Evolutionary conservation across 2,797 vertebrate genomes (phyloP), one percentile per base, ranked within the genome.

Genomic region (Arctocebus calabarensis): DNA sequence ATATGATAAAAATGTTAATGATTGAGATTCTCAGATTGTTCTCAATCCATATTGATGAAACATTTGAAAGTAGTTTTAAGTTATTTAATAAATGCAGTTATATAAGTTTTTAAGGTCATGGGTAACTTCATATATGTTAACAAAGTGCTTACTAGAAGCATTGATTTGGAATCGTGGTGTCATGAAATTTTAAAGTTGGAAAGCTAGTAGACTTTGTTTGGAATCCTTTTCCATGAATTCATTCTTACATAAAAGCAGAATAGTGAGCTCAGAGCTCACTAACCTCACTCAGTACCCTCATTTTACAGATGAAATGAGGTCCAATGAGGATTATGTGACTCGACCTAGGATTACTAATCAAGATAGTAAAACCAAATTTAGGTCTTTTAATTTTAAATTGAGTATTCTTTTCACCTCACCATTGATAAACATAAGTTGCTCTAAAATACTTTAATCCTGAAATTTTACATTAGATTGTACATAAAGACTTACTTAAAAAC

Each of bases 371-470:
- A 57, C 68, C 84, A 93, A 73, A 62, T 88, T 96, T 96, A 84
- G 16, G 12, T 73, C 23, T 90, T 96, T 68, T 70, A 48, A 64
- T 92, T 93, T 57, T 10, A 34, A 61, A 22, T 81, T 91, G 48
- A 92, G 43, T 95, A 43, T 71, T 88, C 17, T 91, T 94, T 88
- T 55, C 0, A 59, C 13, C 2, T 88, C 61, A 90, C 4, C 59
- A 94, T 23, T 88, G 62, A 88, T 70, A 90, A 95, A 89, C 83
- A 82, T 55, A 70, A 95, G 77, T 92, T 94, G 10, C 95, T 86
- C 73, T 70, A 52, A 87, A 94, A 86, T 95, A 84, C 19, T 94
- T 95, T 79, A 92, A 86, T 85, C 66, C 34, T 83, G 45, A 85
- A 37, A 93, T 22, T 45, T 52, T 73, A 94, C 92, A 88, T 84